A percentile compares a stretch with the other conserved stretches of the same genome.
These are phyloP conservation scores for Cathartes aura DNA, from an alignment of 2,113 vertebrate species.

Conservation along the genomic window DNA sequence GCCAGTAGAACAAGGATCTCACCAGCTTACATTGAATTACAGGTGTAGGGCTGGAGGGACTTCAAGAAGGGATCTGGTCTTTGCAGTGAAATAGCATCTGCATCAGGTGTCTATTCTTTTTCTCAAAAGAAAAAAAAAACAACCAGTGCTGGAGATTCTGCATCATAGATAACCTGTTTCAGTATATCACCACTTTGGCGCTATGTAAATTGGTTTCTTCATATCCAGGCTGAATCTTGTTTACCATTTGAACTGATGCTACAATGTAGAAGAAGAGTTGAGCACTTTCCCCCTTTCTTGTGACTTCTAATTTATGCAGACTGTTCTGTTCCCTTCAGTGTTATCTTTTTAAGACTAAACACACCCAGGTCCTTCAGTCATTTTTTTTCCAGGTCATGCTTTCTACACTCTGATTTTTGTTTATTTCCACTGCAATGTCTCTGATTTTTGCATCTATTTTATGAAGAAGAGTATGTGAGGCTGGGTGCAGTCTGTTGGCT, in stretches of 20 bases:
- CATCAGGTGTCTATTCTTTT: background rate
- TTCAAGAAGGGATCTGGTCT: background rate
- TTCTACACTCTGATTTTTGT: background rate
- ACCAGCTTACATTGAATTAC: background rate
- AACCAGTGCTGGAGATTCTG: background rate
- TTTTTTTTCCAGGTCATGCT: background rate
- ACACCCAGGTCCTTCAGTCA: background rate
- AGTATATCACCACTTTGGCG: background rate
- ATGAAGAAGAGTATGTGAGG: background rate
- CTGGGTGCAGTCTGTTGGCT: background rate
- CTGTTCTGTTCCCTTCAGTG: background rate
- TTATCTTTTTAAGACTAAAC: constrained; percentile 36
- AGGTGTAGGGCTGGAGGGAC: background rate
- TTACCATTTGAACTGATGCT: background rate
- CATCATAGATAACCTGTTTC: background rate
- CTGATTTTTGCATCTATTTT: background rate
- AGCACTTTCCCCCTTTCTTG: background rate
- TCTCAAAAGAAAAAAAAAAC: background rate
- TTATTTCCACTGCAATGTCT: background rate
- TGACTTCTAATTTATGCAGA: background rate
- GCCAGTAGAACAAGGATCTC: background rate
- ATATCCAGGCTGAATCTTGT: background rate
- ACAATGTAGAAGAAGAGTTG: background rate
- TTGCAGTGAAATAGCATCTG: background rate
- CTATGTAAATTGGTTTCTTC: background rate